These are phyloP conservation scores for Trissoscelio sp. DNA, from an alignment of 2,888 invertebrate species.

Conservation along the genomic window DNA sequence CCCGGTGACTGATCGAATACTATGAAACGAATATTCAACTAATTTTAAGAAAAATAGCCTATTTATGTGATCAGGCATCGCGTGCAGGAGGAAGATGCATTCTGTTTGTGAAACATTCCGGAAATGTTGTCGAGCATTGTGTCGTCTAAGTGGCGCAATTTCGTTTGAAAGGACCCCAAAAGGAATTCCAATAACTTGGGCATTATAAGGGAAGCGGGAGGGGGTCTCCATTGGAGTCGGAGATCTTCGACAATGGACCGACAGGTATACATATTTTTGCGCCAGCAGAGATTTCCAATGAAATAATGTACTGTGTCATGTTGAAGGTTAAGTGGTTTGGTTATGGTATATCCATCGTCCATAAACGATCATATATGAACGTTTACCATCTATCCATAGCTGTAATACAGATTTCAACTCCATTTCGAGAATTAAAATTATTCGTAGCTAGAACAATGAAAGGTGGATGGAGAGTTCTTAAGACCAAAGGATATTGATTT, in stretches of 20 bases:
- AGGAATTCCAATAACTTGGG: conserved; percentile 78
- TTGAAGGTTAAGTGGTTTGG: conserved; percentile 78
- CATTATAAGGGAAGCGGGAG: conserved; percentile 71
- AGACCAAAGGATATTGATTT: conserved; percentile 11
- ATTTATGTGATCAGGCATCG: background rate
- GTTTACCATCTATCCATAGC: too few relatives aligned
- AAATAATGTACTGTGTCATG: conserved; percentile 68
- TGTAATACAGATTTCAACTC: too few relatives aligned
- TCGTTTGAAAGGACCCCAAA: conserved; percentile 69
- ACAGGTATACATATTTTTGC: conserved; percentile 53
- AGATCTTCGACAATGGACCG: conserved; percentile 72
- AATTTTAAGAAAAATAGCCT: conserved; percentile 4
- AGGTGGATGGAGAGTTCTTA: conserved; percentile 3
- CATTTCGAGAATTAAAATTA: too few relatives aligned
- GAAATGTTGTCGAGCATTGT: conserved; percentile 55
- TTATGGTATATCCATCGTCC: conserved; percentile 1
- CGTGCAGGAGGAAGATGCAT: background rate
- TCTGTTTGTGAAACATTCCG: conserved; percentile 32
- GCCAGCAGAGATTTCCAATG: conserved; percentile 37
- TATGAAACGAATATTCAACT: too few relatives aligned
- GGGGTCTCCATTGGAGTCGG: conserved; percentile 50
- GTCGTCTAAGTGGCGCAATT: conserved; percentile 67
- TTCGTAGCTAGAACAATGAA: too few relatives aligned
- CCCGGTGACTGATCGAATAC: too few relatives aligned
- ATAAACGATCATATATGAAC: too few relatives aligned